Percentiles rank a stretch among this genome's conserved stretches.
Conservation (phyloP, 2,113 vertebrate species). For the Daphoenositta chrysoptera region DNA sequence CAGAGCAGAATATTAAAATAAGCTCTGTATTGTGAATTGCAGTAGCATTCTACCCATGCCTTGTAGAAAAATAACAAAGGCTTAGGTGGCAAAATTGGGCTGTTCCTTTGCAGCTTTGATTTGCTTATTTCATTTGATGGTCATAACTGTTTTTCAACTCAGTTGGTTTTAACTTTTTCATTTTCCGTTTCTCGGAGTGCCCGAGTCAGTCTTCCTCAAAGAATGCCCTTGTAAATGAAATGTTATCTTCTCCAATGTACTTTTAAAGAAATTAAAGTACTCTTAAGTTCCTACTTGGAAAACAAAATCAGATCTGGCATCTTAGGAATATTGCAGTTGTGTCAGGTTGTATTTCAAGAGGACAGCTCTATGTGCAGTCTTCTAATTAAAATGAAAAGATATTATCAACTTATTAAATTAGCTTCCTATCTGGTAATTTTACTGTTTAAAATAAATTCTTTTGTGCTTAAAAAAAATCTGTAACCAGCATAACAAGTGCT, state of each 20-base stretch:
- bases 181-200: not conserved
- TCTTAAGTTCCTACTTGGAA: not conserved
- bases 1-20: not conserved
- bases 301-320: conserved; percentile 23
- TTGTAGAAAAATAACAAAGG: not conserved
- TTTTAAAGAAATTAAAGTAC: conserved; percentile 40
- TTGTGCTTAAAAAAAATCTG: not conserved
- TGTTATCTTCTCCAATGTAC: not conserved
- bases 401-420: conserved; percentile 62
- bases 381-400: conserved; percentile 69
- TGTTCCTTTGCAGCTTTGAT: not conserved
- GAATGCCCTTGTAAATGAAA: conserved; percentile 21
- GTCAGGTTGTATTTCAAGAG: conserved; percentile 47
- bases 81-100: not conserved
- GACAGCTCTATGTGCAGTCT: conserved; percentile 6
- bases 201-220: conserved; percentile 5
- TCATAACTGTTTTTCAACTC: not conserved
- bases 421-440: conserved; percentile 56
- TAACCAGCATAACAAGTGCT: not conserved
- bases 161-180: conserved; percentile 23
- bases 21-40: not conserved
- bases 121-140: not conserved
- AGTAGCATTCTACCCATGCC: not conserved
- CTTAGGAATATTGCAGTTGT: conserved; percentile 45
- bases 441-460: conserved; percentile 12